Conservation (phyloP, 2,888 invertebrate species). For the Galeopsomyia nigrocyanea region DNA sequence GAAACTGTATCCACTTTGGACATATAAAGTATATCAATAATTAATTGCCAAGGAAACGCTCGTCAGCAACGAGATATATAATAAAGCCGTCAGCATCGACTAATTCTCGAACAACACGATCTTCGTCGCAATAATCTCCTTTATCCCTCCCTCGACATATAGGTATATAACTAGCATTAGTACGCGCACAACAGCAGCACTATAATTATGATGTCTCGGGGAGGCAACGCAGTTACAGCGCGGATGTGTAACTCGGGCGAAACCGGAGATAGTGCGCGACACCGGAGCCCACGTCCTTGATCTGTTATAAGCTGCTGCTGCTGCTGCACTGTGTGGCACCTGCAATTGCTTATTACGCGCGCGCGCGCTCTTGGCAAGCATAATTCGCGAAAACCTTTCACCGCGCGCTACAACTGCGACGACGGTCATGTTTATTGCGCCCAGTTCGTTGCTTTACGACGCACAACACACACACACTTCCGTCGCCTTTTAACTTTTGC, state of each 20-base stretch:
- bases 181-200: neutral
- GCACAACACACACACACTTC: too few species aligned
- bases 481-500: too few species aligned
- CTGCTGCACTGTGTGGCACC: slow-evolving; percentile 3
- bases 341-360: slow-evolving; percentile 20
- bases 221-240: neutral
- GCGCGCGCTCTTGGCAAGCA: neutral
- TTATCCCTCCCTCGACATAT: too few species aligned
- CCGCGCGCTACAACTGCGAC: neutral
- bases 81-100: neutral
- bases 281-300: slow-evolving; percentile 33
- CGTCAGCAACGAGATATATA: neutral
- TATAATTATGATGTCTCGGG: slow-evolving; percentile 34
- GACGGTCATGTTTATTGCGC: neutral
- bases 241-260: neutral
- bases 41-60: too few species aligned
- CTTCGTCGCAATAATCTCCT: neutral
- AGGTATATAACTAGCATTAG: too few species aligned
- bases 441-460: slow-evolving; percentile 2
- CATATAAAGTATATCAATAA: too few species aligned
- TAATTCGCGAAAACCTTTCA: slow-evolving; percentile 39
- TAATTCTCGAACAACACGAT: slow-evolving; percentile 10
- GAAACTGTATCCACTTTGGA: too few species aligned
- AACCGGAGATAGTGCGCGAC: slow-evolving; percentile 25
- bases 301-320: slow-evolving; percentile 1